These are phyloP conservation scores for Macrobrachium rosenbergii DNA, from an alignment of 1,140 invertebrate genomes.

Conservation along the genomic window DNA sequence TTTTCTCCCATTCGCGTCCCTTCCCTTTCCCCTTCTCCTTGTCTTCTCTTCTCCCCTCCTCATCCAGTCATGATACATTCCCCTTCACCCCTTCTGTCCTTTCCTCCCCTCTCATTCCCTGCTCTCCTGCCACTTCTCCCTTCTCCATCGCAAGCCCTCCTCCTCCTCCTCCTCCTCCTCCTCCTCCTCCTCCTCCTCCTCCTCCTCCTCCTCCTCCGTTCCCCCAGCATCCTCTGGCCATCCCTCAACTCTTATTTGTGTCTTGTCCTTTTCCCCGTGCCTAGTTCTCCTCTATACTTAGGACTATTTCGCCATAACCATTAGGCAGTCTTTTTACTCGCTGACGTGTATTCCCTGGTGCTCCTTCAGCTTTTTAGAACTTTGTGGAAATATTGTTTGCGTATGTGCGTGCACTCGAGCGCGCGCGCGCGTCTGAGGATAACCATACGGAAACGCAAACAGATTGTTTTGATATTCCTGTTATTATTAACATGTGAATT, in stretches of 20 bases:
- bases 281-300: neutral
- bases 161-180: neutral
- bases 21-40: neutral
- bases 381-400: too few species aligned
- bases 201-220: too few species aligned
- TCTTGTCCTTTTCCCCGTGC: neutral
- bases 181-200: neutral
- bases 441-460: neutral
- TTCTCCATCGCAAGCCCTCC: neutral
- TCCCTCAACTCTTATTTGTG: neutral
- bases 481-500: too few species aligned
- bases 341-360: neutral
- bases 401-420: too few species aligned
- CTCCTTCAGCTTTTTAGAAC: neutral
- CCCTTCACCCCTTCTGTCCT: neutral
- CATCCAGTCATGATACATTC: too few species aligned
- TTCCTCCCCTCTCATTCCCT: neutral
- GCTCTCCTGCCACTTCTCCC: neutral
- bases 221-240: neutral
- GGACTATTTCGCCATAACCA: neutral
- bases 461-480: neutral
- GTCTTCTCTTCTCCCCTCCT: neutral
- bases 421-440: too few species aligned
- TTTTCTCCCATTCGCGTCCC: slow-evolving; percentile 2
- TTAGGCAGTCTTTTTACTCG: neutral